Base-by-base conservation (phyloP, 2,113 vertebrate species). In the Phaethon lepturus region DNA sequence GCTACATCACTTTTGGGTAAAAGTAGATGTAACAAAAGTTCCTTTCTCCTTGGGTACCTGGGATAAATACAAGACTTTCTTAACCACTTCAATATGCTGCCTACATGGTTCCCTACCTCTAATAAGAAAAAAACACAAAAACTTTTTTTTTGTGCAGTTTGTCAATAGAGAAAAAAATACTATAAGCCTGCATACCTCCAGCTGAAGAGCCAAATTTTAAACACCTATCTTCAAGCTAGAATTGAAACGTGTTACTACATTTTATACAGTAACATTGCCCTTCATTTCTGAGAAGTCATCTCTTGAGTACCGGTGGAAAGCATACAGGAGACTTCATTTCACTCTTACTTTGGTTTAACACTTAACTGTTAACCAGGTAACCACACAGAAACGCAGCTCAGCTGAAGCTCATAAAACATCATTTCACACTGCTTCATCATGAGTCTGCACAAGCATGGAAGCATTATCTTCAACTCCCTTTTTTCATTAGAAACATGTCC, bases 251-350 rank as follows among this genome's bases (percentile, higher is more conserved):
- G 0, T 17, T 5, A 20, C 3, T 52, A 13, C 4, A 10, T 53
- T 60, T 24, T 62, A 35, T 6, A 56, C 10, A 64, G 5, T 7
- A 82, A 66, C 16, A 35, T 28, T 53, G 6, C 8, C 20, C 49
- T 59, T 59, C 0, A 0, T 58, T 59, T 94, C 47, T n/a, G 13
- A 62, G 38, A 50, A 31, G 23, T 7, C 7, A 20, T 18, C 33
- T 47, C 35, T 26, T 8, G 16, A 81, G 38, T 42, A 25, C 38
- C 28, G 13, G 3, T n/a, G 22, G 13, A 20, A 58, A 58, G 11
- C 0, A 0, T 7, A 49, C 0, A 1, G 29, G 63, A 79, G 82
- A 53, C 9, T 23, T 66, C 3, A 25, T 24, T 24, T 52, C 4
- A 6, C 6, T 71, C 25, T 26, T 50, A 11, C 2, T 60, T 23